Percentiles rank a stretch among this genome's conserved stretches.
phyloP scores from a whole-genome alignment of 2,797 vertebrate species.

The Poliocrania exsul region DNA sequence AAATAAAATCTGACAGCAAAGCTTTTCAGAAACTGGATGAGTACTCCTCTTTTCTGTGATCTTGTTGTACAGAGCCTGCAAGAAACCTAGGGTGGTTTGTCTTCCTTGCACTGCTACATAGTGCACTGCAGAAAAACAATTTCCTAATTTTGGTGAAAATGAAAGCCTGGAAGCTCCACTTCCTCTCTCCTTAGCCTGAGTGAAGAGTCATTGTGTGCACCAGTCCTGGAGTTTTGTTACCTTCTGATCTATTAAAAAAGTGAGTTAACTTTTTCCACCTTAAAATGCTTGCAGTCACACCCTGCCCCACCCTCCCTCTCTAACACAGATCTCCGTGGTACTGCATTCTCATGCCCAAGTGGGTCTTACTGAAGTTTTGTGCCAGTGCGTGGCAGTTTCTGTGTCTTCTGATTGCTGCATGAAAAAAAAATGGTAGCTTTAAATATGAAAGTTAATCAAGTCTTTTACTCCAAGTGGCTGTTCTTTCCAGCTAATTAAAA shows the following conservation, averaged over 20 bases:
- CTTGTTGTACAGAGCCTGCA: neutral
- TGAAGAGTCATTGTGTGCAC: neutral
- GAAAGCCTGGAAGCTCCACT: neutral
- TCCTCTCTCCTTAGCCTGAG: neutral
- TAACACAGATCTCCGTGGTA: conserved; percentile 23
- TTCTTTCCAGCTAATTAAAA: conserved; percentile 57
- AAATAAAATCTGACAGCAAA: conserved; percentile 57
- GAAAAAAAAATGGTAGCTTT: neutral
- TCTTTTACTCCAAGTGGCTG: conserved; percentile 29
- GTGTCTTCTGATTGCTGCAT: neutral
- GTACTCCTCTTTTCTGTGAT: neutral
- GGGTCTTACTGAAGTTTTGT: conserved; percentile 27
- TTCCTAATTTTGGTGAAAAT: neutral
- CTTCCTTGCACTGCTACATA: neutral
- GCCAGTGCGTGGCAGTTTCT: neutral
- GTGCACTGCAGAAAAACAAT: neutral
- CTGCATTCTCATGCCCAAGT: neutral
- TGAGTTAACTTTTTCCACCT: neutral
- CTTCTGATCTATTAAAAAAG: neutral
- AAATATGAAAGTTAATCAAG: conserved; percentile 31
- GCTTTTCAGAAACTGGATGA: neutral
- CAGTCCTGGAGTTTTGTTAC: neutral
- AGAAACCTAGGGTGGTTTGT: neutral
- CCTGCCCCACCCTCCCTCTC: neutral
- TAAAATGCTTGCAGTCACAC: neutral